Percentiles rank a stretch among this genome's conserved stretches.
Evolutionary conservation across 2,888 invertebrate genomes (phyloP).

Genomic region (Sarcophaga caerulescens): DNA sequence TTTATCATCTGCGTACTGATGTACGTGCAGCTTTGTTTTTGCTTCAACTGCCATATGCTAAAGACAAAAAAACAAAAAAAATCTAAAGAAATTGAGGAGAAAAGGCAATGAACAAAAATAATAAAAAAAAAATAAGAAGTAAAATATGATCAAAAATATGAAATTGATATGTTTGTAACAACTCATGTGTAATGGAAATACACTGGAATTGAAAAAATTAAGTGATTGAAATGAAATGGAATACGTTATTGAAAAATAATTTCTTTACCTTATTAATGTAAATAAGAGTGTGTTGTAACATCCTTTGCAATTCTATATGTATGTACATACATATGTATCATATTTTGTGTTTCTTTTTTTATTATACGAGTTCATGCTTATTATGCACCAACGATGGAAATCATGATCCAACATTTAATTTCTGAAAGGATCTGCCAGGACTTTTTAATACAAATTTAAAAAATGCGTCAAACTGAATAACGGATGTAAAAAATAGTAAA

Average conservation of each 20-base stretch:
- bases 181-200: background rate
- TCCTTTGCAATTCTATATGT: background rate
- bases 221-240: background rate
- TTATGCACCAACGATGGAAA: background rate
- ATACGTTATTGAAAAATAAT: background rate
- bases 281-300: too few relatives aligned
- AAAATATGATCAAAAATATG: constrained; percentile 45
- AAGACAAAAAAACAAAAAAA: background rate
- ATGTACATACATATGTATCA: constrained; percentile 3
- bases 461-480: too few relatives aligned
- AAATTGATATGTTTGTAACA: constrained; percentile 44
- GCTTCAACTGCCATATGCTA: constrained; percentile 20
- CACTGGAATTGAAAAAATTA: background rate
- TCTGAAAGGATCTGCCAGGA: too few relatives aligned
- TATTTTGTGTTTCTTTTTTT: background rate
- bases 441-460: too few relatives aligned
- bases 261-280: too few relatives aligned
- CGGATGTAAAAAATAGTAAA: too few relatives aligned
- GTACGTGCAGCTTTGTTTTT: background rate
- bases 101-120: background rate
- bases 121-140: constrained; percentile 4
- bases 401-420: too few relatives aligned
- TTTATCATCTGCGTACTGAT: constrained; percentile 26
- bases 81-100: background rate
- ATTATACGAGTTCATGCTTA: constrained; percentile 12